Evolutionary conservation across 2,113 vertebrate species (phyloP).

Genomic region (Lontra canadensis): DNA sequence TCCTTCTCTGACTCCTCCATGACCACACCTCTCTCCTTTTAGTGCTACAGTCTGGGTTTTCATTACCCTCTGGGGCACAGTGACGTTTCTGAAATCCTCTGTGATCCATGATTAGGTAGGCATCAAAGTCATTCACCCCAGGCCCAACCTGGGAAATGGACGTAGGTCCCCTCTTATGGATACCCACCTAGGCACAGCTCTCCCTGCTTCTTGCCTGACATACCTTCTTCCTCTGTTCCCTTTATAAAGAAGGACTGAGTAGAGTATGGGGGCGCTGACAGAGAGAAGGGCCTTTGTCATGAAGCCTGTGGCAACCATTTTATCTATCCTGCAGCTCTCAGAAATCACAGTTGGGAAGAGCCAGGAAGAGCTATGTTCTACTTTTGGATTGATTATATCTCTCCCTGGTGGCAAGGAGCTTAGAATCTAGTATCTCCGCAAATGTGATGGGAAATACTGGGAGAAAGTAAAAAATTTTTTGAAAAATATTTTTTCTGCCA

Average conservation of each 20-base stretch:
- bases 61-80: not conserved
- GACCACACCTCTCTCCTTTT: not conserved
- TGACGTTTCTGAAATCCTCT: not conserved
- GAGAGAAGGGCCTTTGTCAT: not conserved
- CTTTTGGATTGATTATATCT: not conserved
- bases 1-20: not conserved
- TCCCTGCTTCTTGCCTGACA: not conserved
- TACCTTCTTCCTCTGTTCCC: not conserved
- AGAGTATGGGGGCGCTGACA: too few species aligned
- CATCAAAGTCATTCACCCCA: not conserved
- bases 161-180: too few species aligned
- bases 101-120: not conserved
- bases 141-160: not conserved
- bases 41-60: not conserved
- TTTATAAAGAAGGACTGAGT: not conserved
- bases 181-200: not conserved
- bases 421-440: not conserved
- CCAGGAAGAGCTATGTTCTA: not conserved
- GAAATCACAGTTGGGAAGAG: not conserved
- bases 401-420: not conserved
- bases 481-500: not conserved
- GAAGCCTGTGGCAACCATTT: not conserved
- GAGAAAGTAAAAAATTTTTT: not conserved
- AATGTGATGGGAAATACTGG: not conserved
- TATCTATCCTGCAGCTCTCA: not conserved